Evolutionary conservation across 2,113 vertebrate genomes (phyloP).

Genomic region (Malurus alboscapulatus): DNA sequence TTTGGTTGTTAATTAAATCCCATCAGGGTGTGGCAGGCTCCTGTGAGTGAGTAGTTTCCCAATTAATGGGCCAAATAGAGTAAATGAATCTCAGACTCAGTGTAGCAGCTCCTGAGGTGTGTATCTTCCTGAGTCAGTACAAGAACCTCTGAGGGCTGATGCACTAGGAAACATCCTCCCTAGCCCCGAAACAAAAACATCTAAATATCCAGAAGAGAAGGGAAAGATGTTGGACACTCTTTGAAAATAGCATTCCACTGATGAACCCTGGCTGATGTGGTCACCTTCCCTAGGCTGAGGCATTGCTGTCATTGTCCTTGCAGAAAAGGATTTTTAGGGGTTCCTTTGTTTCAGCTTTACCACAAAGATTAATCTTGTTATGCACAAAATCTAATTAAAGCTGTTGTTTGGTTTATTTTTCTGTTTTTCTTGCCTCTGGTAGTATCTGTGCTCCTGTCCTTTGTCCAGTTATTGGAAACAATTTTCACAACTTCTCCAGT

Average conservation of each 20-base stretch:
- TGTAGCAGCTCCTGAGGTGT: not conserved
- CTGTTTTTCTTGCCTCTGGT: not conserved
- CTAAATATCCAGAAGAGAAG: not conserved
- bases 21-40: not conserved
- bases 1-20: not conserved
- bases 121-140: not conserved
- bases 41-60: not conserved
- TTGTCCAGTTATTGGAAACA: not conserved
- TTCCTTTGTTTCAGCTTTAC: constrained; percentile 12
- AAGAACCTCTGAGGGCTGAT: not conserved
- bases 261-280: not conserved
- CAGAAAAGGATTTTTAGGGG: not conserved
- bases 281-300: not conserved
- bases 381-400: constrained; percentile 41
- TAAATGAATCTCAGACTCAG: not conserved
- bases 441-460: not conserved
- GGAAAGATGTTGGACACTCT: too few relatives aligned
- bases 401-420: constrained; percentile 3
- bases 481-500: not conserved
- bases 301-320: not conserved
- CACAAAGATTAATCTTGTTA: not conserved
- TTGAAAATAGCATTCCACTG: too few relatives aligned
- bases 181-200: not conserved
- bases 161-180: not conserved
- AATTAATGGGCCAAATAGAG: not conserved